These are phyloP conservation scores for Paratrypauchen microcephalus DNA, from an alignment of 2,797 vertebrate species.

Conservation along the genomic window DNA sequence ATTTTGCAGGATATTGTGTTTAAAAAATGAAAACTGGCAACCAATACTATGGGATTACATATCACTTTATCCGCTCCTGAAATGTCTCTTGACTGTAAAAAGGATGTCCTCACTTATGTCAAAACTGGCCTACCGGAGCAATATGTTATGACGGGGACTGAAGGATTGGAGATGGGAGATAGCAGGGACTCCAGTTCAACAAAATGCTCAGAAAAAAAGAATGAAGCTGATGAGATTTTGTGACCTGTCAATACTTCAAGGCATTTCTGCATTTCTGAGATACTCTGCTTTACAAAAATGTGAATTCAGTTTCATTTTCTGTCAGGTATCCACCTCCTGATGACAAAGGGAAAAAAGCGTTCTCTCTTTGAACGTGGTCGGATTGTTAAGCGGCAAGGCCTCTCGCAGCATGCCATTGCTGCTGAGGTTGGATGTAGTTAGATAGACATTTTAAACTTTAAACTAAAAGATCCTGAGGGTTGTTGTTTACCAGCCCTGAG, in stretches of 20 bases:
- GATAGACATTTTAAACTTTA: too few species aligned
- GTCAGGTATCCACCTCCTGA: too few species aligned
- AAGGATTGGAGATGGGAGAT: conserved; percentile 63
- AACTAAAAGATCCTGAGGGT: too few species aligned
- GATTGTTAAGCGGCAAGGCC: too few species aligned
- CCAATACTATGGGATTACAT: conserved; percentile 46
- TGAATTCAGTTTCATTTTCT: too few species aligned
- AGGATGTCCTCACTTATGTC: conserved; percentile 55
- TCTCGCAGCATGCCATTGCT: too few species aligned
- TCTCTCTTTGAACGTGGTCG: too few species aligned
- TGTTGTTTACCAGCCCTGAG: too few species aligned
- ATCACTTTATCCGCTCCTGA: conserved; percentile 56
- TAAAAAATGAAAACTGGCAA: conserved; percentile 43
- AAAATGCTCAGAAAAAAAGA: conserved; percentile 28
- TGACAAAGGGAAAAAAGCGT: too few species aligned
- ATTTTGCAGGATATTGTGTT: conserved; percentile 46
- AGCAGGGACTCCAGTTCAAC: conserved; percentile 44
- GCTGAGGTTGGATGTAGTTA: too few species aligned
- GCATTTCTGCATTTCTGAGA: too few species aligned
- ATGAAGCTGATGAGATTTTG: conserved; percentile 52
- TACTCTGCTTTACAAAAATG: too few species aligned
- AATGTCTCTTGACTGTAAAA: conserved; percentile 52
- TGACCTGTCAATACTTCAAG: conserved; percentile 32
- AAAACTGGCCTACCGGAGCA: conserved; percentile 45
- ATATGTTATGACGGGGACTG: conserved; percentile 65